Evolutionary conservation across 2,113 vertebrate species (phyloP).

Genomic region (Marcusenius ussheri): DNA sequence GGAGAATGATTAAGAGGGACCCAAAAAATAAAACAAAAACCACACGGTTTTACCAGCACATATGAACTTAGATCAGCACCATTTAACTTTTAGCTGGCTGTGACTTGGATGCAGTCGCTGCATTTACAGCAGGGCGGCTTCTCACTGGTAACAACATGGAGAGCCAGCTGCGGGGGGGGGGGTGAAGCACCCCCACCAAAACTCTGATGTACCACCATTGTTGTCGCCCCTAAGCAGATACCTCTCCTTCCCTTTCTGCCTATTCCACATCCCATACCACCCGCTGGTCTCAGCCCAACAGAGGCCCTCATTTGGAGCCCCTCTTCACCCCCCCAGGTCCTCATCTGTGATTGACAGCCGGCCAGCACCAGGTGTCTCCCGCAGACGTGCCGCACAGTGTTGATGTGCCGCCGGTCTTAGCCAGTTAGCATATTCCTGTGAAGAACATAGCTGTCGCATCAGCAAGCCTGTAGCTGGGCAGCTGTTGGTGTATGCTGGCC

Average conservation of each 20-base stretch:
- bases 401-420: not conserved
- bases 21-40: not conserved
- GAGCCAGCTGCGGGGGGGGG: constrained; percentile 38
- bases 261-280: not conserved
- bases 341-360: not conserved
- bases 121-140: constrained; percentile 56
- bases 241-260: not conserved
- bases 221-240: not conserved
- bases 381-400: not conserved
- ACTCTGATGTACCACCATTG: not conserved
- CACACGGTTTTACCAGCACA: not conserved
- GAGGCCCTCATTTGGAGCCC: not conserved
- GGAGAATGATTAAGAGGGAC: constrained; percentile 4
- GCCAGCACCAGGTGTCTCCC: not conserved
- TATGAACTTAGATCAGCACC: not conserved
- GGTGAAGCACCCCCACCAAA: not conserved
- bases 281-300: not conserved
- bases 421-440: not conserved
- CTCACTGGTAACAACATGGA: constrained; percentile 13
- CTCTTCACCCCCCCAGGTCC: no score
- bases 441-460: not conserved
- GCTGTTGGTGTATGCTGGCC: not conserved
- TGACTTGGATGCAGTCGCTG: constrained; percentile 55
- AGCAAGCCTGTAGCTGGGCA: not conserved
- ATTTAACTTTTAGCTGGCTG: not conserved